A percentile compares a stretch with the other conserved stretches of the same genome.
These are phyloP conservation scores for Pipra filicauda DNA, from an alignment of 2,113 vertebrate genomes.

Conservation along the genomic window DNA sequence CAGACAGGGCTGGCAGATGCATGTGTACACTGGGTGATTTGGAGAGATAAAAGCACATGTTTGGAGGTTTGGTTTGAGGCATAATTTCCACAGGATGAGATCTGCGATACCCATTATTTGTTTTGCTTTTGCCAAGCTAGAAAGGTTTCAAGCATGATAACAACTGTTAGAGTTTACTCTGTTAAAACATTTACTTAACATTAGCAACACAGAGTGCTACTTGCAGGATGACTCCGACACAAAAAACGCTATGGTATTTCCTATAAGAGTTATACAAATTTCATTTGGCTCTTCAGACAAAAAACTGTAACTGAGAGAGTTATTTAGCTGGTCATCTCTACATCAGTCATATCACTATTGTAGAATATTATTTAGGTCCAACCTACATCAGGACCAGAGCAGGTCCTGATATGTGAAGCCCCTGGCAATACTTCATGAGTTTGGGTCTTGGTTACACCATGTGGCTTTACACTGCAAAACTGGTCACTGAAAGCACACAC, in stretches of 20 bases:
- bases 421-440: background rate
- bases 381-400: background rate
- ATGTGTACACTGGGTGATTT: background rate
- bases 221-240: background rate
- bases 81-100: slow-evolving; percentile 52
- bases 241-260: background rate
- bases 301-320: background rate
- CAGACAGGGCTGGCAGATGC: background rate
- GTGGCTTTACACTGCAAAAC: background rate
- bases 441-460: background rate
- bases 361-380: background rate
- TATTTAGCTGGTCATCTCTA: background rate
- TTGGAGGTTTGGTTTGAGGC: slow-evolving; percentile 15
- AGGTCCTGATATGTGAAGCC: background rate
- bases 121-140: slow-evolving; percentile 17
- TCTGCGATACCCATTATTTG: slow-evolving; percentile 19
- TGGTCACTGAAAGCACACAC: fast-evolving
- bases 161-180: background rate
- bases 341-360: background rate
- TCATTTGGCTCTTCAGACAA: background rate
- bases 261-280: background rate
- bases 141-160: background rate
- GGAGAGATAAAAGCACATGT: slow-evolving; percentile 13
- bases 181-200: background rate
- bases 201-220: background rate